Conservation (phyloP, 2,113 vertebrate genomes). For the Myxocyprinus asiaticus region DNA sequence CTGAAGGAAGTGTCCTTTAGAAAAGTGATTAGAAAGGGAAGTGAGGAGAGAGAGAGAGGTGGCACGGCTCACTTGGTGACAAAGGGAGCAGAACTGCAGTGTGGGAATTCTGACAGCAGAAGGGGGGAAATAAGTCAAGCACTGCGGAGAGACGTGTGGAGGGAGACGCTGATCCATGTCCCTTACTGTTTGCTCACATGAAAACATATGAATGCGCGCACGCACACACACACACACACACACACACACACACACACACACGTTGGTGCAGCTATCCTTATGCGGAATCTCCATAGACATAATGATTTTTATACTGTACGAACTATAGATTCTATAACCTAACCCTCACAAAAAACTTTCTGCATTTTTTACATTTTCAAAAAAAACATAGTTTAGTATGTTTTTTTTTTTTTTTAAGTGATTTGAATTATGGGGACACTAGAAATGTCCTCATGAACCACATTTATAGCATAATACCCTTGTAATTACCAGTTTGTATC, state of each 20-base stretch:
- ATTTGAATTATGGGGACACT: too few species aligned
- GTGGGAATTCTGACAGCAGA: constrained; percentile 6
- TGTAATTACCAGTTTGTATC: too few species aligned
- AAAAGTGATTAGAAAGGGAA: constrained; percentile 56
- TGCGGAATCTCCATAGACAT: too few species aligned
- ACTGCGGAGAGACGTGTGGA: constrained; percentile 23
- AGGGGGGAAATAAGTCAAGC: constrained; percentile 21
- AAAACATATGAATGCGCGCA: constrained; percentile 10
- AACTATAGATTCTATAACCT: too few species aligned
- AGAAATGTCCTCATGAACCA: too few species aligned
- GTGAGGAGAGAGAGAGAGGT: constrained; percentile 38
- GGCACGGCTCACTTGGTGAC: constrained; percentile 50
- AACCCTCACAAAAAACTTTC: too few species aligned
- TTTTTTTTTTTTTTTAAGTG: too few species aligned
- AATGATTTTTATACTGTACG: too few species aligned
- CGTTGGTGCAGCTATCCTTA: not conserved
- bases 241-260: not conserved
- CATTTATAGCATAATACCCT: too few species aligned
- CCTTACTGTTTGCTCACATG: constrained; percentile 1
- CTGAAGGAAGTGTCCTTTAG: constrained; percentile 34
- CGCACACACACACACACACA: not conserved
- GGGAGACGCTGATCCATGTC: constrained; percentile 40
- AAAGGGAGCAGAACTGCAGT: constrained; percentile 40
- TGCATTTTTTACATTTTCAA: too few species aligned
- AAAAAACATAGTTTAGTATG: too few species aligned